Base-by-base conservation (phyloP, 1,140 invertebrate genomes). In the Heterodera schachtii region DNA sequence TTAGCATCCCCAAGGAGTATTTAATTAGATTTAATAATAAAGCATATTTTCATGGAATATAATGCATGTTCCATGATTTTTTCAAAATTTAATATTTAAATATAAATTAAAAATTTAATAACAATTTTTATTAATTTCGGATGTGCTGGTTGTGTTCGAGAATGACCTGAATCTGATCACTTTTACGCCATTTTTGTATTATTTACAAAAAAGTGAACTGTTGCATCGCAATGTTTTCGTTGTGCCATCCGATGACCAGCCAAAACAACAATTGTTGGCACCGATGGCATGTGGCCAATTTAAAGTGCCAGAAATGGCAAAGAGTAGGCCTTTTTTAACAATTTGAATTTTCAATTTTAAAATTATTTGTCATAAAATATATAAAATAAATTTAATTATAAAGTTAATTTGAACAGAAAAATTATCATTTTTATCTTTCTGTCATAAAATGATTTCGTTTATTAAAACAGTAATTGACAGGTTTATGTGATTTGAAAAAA, bases 251-350 rank as follows among this genome's bases (percentile, higher is more conserved):
- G 4, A 9, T 49, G 4, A 9, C 9, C 47, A 4, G 69, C 19
- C 69, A 31, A 71, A 9, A 19, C n/a, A 6, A 21, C n/a, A 71
- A 19, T 31, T 3, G 9, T 46, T 71, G 31, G 31, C 69, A 11
- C 69, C 44, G 4, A 16, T 19, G 21, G 44, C 8, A 43, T 71
- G 69, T 19, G 69, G 69, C 69, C 31, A 41, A 71, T 71, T 71
- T 31, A 71, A 71, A 71, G 31, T 71, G 69, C 69, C 69, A 31
- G 7, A 71, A 71, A 19, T 21, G 69, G 31, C 44, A 46, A 71
- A 71, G 41, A 71, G 31, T 43, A 6, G n/a, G 31, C 19, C 31
- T 11, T 43, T 46, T 43, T n/a, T n/a, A n/a, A n/a, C n/a, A n/a
- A n/a, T 71, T 71, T 41, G 41, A 5, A 71, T 46, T 43, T 69